Base-by-base conservation (phyloP, 2,113 vertebrate genomes). In the Cynopterus brachyotis region DNA sequence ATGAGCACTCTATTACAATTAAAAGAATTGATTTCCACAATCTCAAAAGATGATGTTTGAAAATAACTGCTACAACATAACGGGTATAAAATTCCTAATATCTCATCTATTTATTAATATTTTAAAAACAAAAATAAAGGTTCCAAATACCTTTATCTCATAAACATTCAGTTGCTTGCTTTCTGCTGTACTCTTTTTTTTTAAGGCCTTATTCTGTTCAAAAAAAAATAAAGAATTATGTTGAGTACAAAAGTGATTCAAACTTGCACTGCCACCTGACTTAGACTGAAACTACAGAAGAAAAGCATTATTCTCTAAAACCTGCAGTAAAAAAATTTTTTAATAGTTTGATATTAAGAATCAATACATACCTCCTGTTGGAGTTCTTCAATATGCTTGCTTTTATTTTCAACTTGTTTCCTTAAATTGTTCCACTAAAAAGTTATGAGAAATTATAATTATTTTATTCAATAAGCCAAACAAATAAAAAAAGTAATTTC, bases 121-220 rank as follows among this genome's bases (percentile, higher is more conserved):
- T 93, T 89, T 70, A 30, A 89, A 90, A 91, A 91, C 30, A 50
- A 97, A 91, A 90, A 57, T 89, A 84, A 94, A 78, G 11, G 85
- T 69, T 72, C 47, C 50, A 88, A 90, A 94, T 98, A 99, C 99
- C 98, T 97, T 96, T 96, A 84, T 97, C 97, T 99, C 98, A 96
- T 98, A 98, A 93, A 98, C 69, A 98, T 70, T 98, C 93, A 76
- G 98, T 97, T 99, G 99, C 86, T 98, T 98, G 94, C 73, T 98
- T 96, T 99, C 99, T 98, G 98, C 98, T 97, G 96, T 93, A 6
- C 99, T 97, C 98, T 99, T 99, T 96, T 99, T 99, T 98, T 99
- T 99, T 67, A 99, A 98, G 22, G 79, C 59, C 96, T 99, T 99
- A 97, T 99, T 99, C 99, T 99, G 97, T 98, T 90, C 98, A 98